Base-by-base conservation (phyloP, 2,113 vertebrate species). In the Erythrolamprus reginae region DNA sequence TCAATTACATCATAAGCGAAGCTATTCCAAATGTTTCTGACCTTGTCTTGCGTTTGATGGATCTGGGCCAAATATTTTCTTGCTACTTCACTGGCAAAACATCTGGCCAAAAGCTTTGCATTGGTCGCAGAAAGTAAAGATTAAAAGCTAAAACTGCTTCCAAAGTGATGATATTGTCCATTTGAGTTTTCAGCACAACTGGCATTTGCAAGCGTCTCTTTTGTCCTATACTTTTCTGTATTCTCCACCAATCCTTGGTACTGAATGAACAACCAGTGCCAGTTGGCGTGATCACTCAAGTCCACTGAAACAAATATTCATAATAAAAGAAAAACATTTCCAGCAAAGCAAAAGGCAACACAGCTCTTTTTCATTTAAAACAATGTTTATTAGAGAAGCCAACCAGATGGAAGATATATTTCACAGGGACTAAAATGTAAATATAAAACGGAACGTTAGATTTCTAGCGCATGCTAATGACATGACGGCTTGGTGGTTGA, bases 371-470 rank as follows among this genome's bases (percentile, higher is more conserved):
- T 91, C 53, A 84, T 91, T 91, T 91, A 91, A 90, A 91, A 91
- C 88, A 91, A 91, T 91, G 90, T 87, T 88, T 91, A 91, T 91
- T 91, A 91, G 90, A 88, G 86, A 88, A 91, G 86, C 90, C 86
- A 91, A 91, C 90, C 90, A 91, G 90, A 86, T 88, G 90, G 90
- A 91, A 91, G 90, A 88, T 87, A 88, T 83, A 91, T 91, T 91
- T 91, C 61, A 28, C 90, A 91, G 90, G 84, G 86, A 91, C 86
- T 53, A 88, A 91, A 88, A 88, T 84, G 53, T 88, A 91, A 91
- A 91, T 88, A 91, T 55, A 91, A 91, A 91, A 91, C 88, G 86
- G 86, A 91, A 91, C 84, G 86, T 88, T 91, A 86, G 86, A 91
- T 87, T 91, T 91, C 86, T 84, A 88, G 61, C 88, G 90, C 86